These are phyloP conservation scores for Psittacus erithacus DNA, from an alignment of 2,113 vertebrate genomes.

Conservation along the genomic window DNA sequence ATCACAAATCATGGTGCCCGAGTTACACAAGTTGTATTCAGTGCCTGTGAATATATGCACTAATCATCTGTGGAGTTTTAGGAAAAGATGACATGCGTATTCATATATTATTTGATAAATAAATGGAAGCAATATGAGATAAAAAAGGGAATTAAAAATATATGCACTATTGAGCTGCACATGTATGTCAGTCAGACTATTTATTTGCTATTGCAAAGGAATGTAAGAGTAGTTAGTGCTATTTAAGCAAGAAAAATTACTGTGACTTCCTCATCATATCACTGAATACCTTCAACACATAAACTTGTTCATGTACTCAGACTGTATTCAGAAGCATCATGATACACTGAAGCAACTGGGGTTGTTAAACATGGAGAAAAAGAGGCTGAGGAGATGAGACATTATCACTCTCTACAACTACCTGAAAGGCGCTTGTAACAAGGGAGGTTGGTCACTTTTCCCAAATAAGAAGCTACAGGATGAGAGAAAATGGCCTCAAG, in stretches of 20 bases:
- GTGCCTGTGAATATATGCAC: not conserved
- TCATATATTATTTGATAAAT: not conserved
- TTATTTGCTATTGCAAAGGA: not conserved
- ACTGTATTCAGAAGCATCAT: not conserved
- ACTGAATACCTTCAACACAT: not conserved
- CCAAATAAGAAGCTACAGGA: not conserved
- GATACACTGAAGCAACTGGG: not conserved
- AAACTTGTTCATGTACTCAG: not conserved
- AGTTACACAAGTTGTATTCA: not conserved
- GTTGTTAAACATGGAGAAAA: not conserved
- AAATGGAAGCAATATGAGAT: not conserved
- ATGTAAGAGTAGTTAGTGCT: not conserved
- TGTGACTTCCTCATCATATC: not conserved
- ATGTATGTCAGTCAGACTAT: not conserved
- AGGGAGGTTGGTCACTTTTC: not conserved
- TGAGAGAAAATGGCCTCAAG: not conserved
- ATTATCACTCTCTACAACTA: not conserved
- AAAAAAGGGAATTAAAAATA: not conserved
- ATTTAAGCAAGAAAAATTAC: not conserved
- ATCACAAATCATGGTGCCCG: not conserved
- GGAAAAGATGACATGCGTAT: not conserved
- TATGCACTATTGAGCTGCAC: rapidly evolving
- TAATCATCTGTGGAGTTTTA: not conserved
- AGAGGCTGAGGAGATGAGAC: not conserved
- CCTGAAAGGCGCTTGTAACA: not conserved